Evolutionary conservation across 1,140 invertebrate species (phyloP).

Genomic region (Trinorchestia longiramus): DNA sequence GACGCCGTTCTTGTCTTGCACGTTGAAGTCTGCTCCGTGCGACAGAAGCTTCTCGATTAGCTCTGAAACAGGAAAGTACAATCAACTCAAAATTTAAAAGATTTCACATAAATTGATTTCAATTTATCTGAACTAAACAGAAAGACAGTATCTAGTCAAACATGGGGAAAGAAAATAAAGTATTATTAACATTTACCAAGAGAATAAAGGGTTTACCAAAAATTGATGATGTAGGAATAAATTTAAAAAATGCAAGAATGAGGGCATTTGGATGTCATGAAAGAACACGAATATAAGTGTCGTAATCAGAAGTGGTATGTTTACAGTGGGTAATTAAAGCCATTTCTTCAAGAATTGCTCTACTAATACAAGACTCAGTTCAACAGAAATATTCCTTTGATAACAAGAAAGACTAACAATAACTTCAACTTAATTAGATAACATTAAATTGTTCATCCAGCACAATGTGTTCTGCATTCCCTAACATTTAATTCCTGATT

Average conservation of each 20-base stretch:
- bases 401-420: too few relatives aligned
- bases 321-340: background rate
- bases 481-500: too few relatives aligned
- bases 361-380: too few relatives aligned
- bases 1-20: conserved; percentile 57
- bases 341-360: background rate
- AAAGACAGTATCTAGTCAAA: too few relatives aligned
- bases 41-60: conserved; percentile 59
- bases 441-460: too few relatives aligned
- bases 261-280: background rate
- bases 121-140: background rate
- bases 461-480: too few relatives aligned
- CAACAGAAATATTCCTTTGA: too few relatives aligned
- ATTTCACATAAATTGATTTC: background rate
- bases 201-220: background rate
- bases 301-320: background rate
- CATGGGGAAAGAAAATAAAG: too few relatives aligned
- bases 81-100: background rate
- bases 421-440: too few relatives aligned
- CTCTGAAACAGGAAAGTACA: conserved; percentile 44
- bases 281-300: background rate
- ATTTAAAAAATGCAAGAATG: background rate
- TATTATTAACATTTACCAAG: too few relatives aligned
- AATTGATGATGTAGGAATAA: background rate
- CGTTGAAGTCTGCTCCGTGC: conserved; percentile 58